Conservation (phyloP, 2,888 invertebrate genomes). For the Campoplex nolae region DNA sequence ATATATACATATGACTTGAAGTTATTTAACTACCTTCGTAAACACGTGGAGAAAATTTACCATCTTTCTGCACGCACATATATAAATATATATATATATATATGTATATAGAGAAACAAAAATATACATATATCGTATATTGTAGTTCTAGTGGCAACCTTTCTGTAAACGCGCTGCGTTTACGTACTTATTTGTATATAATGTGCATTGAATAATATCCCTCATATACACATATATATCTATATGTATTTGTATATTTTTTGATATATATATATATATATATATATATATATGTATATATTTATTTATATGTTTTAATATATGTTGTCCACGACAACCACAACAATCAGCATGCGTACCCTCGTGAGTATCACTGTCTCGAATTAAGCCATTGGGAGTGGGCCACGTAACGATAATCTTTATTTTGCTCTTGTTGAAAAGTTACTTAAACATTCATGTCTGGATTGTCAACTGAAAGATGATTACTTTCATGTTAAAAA, state of each 20-base stretch:
- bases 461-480: background rate
- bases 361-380: slow-evolving; percentile 73
- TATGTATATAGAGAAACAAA: background rate
- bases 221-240: background rate
- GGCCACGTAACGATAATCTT: background rate
- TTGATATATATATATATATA: background rate
- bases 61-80: slow-evolving; percentile 9
- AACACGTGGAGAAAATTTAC: slow-evolving; percentile 22
- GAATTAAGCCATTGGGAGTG: background rate
- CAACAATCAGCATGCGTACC: slow-evolving; percentile 74
- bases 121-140: background rate
- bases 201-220: background rate
- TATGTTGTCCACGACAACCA: slow-evolving; percentile 41
- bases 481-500: background rate
- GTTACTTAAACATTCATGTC: background rate
- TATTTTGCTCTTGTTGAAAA: background rate
- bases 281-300: background rate
- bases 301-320: slow-evolving; percentile 9
- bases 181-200: background rate
- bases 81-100: background rate
- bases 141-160: slow-evolving; percentile 63
- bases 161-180: slow-evolving; percentile 47
- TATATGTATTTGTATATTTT: background rate
- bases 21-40: slow-evolving; percentile 41
- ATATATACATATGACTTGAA: slow-evolving; percentile 25